Evolutionary conservation across 2,888 invertebrate genomes (phyloP), one percentile per base, ranked within the genome.

Genomic region (Plusia festucae): DNA sequence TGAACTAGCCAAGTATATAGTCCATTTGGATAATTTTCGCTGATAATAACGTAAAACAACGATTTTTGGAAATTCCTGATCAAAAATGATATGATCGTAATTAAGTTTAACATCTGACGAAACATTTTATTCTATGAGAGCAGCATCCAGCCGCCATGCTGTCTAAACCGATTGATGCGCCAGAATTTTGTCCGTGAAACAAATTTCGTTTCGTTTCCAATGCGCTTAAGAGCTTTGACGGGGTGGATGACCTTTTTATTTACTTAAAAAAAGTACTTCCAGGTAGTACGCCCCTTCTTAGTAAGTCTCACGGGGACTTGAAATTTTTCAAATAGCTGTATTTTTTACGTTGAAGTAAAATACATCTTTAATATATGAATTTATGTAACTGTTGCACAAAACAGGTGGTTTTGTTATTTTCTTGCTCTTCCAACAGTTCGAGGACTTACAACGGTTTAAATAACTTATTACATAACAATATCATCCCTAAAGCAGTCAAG

Each of bases 91-190:
- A n/a, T 46, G 18, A 16, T 18, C 34, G 53, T 71, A 54, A 61
- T 68, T 53, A 16, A 66, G 60, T 68, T 65, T 53, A 60, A 60
- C 46, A 30, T 60, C 60, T 70, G 64, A 51, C 18, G 56, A 49
- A 58, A 30, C 32, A 9, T 67, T 60, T 68, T 84, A 83, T 56
- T 88, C 85, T 87, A 72, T 88, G 85, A 51, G 57, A 65, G 52
- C 83, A 81, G 84, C 87, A 84, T 85, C 82, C 82, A 88, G 84
- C 87, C 88, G 58, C 68, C 63, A 56, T 81, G 81, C 85, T 83
- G 87, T 88, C 89, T 88, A 87, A 90, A 86, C 85, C 91, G 88
- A 91, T 91, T 90, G 90, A 90, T 90, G 90, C 89, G 84, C 69
- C 85, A 83, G 84, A 88, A 88, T 86, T 85, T 81, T 79, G 82